Percentiles rank a stretch among this genome's conserved stretches.
Evolutionary conservation across 1,140 invertebrate species (phyloP).

Genomic region (Drosophila carrolli): DNA sequence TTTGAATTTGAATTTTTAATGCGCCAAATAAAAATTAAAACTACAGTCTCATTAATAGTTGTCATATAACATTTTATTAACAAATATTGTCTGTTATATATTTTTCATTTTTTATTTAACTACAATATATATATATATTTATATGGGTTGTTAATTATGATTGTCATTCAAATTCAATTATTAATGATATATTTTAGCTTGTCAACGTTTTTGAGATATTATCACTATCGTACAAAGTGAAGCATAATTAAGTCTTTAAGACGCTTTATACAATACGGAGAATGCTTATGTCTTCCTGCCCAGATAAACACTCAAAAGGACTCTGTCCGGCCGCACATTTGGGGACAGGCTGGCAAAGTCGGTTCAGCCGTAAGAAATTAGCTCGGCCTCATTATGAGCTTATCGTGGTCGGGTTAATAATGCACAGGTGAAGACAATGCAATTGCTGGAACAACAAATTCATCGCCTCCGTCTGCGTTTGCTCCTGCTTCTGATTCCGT

Average conservation of each 20-base stretch:
- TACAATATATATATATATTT: too few species aligned
- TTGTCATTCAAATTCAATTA: too few species aligned
- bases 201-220: too few species aligned
- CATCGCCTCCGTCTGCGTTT: not conserved
- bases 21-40: too few species aligned
- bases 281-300: slow-evolving; percentile 11
- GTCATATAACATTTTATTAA: too few species aligned
- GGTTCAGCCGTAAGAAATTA: slow-evolving; percentile 53
- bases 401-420: slow-evolving; percentile 76
- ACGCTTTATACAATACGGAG: not conserved
- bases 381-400: slow-evolving; percentile 73
- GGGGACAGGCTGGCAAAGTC: slow-evolving; percentile 21
- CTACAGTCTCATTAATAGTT: too few species aligned
- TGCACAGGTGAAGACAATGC: slow-evolving; percentile 60
- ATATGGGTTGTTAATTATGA: too few species aligned
- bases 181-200: too few species aligned
- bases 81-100: too few species aligned
- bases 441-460: slow-evolving; percentile 16
- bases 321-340: slow-evolving; percentile 53
- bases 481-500: slow-evolving; percentile 11
- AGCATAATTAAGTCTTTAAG: not conserved
- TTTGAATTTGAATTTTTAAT: too few species aligned
- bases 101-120: too few species aligned
- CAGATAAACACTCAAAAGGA: slow-evolving; percentile 34
- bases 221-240: not conserved